Evolutionary conservation across 2,797 vertebrate genomes (phyloP).

Genomic region (Limosa lapponica): DNA sequence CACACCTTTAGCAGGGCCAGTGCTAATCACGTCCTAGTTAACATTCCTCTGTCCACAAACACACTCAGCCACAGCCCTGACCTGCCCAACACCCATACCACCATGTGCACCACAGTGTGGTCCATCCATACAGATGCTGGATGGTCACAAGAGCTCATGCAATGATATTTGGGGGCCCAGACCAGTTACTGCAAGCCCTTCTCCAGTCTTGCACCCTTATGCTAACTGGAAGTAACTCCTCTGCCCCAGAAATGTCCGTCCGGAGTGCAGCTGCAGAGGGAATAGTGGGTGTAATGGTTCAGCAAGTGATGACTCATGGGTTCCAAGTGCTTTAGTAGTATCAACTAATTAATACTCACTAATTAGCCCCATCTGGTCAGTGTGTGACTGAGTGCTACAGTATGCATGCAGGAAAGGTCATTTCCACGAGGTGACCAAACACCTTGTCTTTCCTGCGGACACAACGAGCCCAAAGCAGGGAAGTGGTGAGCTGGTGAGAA

Average conservation of each 20-base stretch:
- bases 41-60: background rate
- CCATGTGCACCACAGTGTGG: fast-evolving
- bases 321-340: background rate
- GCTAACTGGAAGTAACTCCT: background rate
- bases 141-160: background rate
- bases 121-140: background rate
- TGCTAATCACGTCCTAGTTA: too few relatives aligned
- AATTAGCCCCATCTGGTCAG: background rate
- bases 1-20: fast-evolving
- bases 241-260: background rate
- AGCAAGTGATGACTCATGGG: background rate
- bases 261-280: background rate
- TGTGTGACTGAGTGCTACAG: background rate
- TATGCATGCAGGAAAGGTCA: background rate
- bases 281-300: background rate
- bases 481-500: background rate
- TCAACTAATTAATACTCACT: background rate
- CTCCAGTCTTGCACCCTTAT: background rate
- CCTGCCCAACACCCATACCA: fast-evolving
- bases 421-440: background rate
- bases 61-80: background rate
- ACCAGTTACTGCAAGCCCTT: background rate
- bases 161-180: fast-evolving
- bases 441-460: background rate
- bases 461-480: background rate